These are phyloP conservation scores for Theodoxus fluviatilis DNA, from an alignment of 2,888 invertebrate genomes.

Conservation along the genomic window DNA sequence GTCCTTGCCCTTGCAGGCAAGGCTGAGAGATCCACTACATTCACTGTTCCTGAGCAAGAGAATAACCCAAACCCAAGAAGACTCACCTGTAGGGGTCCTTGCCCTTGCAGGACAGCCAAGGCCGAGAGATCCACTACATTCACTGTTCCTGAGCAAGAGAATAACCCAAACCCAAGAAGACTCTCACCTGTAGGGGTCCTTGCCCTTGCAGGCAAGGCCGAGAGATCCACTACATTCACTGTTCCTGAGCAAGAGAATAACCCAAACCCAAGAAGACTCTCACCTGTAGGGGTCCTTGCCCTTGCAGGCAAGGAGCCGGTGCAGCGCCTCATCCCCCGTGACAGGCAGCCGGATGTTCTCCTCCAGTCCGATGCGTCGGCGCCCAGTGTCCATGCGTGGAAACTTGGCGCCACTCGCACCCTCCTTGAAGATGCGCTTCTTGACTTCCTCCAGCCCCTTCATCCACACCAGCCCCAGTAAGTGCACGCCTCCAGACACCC, in stretches of 20 bases:
- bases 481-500: slow-evolving; percentile 48
- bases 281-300: slow-evolving; percentile 95
- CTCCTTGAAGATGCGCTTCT: slow-evolving; percentile 42
- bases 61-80: too few species aligned
- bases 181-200: slow-evolving; percentile 74
- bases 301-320: slow-evolving; percentile 87
- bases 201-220: slow-evolving; percentile 89
- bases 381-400: slow-evolving; percentile 33
- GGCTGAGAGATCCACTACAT: too few species aligned
- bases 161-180: not conserved
- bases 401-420: slow-evolving; percentile 25
- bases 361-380: slow-evolving; percentile 69
- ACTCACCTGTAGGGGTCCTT: too few species aligned
- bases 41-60: too few species aligned
- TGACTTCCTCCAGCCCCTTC: slow-evolving; percentile 41
- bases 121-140: too few species aligned
- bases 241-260: too few species aligned
- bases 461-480: slow-evolving; percentile 41
- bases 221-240: too few species aligned
- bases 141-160: too few species aligned
- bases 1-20: slow-evolving; percentile 94
- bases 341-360: slow-evolving; percentile 83
- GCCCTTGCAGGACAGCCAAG: too few species aligned
- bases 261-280: slow-evolving; percentile 23
- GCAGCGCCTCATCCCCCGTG: slow-evolving; percentile 89